Conservation (phyloP, 2,888 invertebrate genomes). For the Conchocele bisecta region DNA sequence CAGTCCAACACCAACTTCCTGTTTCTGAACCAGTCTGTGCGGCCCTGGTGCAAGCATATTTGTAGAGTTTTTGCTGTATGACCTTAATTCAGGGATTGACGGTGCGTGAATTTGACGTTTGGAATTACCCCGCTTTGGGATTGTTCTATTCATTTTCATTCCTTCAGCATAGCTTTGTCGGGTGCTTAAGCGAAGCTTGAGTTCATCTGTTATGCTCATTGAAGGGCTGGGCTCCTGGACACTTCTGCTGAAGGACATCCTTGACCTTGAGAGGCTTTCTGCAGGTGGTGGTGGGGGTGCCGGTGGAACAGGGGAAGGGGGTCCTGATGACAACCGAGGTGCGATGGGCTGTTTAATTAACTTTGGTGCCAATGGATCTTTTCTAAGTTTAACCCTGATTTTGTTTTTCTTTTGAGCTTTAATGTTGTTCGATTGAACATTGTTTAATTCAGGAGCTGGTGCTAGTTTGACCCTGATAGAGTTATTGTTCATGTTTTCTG, state of each 20-base stretch:
- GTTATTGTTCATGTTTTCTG: no score
- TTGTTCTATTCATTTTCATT: slow-evolving; percentile 17
- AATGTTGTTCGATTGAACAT: not conserved
- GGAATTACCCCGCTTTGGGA: not conserved
- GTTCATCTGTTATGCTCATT: slow-evolving; percentile 53
- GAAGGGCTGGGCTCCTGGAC: slow-evolving; percentile 26
- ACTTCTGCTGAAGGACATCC: slow-evolving; percentile 18
- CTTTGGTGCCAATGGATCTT: slow-evolving; percentile 43
- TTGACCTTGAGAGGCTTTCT: slow-evolving; percentile 19
- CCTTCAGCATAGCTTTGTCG: slow-evolving; percentile 49
- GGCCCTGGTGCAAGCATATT: not conserved
- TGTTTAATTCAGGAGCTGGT: no score
- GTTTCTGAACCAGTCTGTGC: not conserved
- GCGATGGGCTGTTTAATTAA: no score
- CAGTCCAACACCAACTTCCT: not conserved
- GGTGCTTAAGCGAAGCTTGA: slow-evolving; percentile 24
- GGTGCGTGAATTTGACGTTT: slow-evolving; percentile 15
- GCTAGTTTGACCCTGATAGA: no score
- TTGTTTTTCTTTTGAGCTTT: slow-evolving; percentile 28
- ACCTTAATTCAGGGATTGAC: not conserved
- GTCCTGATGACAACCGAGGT: slow-evolving; percentile 7
- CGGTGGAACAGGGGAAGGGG: slow-evolving; percentile 58
- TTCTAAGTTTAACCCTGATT: slow-evolving; percentile 46
- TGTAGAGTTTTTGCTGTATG: not conserved
- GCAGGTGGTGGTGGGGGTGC: slow-evolving; percentile 58